Percentiles rank a stretch among this genome's conserved stretches.
phyloP scores from a whole-genome alignment of 2,113 vertebrate species.

The Oostethus manadensis region DNA sequence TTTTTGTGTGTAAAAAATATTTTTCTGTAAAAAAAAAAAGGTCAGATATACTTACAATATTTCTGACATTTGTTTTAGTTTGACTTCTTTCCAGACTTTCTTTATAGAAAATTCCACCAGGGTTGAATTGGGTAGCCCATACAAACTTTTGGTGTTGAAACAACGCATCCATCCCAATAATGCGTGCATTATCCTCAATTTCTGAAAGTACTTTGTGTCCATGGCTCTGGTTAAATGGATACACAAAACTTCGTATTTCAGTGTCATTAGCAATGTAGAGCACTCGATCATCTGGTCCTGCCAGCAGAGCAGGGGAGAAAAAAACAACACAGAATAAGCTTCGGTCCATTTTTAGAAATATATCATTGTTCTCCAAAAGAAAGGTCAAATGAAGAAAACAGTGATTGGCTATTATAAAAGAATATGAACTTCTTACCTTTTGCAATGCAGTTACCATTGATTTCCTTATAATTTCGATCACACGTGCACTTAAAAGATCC shows the following conservation, averaged over 20 bases:
- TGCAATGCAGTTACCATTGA: conserved; percentile 82
- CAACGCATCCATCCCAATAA: conserved; percentile 94
- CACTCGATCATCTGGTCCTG: conserved; percentile 98
- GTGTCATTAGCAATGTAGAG: conserved; percentile 99
- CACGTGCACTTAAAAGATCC: conserved; percentile 94
- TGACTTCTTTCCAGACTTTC: conserved; percentile 82
- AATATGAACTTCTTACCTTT: conserved; percentile 79
- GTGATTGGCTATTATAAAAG: not conserved
- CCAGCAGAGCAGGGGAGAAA: conserved; percentile 57
- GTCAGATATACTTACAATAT: conserved; percentile 85
- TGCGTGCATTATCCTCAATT: conserved; percentile 94
- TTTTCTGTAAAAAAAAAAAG: not conserved
- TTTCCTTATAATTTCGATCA: conserved; percentile 87
- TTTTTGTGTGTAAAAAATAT: too few species aligned
- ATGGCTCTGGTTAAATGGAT: conserved; percentile 96
- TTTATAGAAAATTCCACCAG: conserved; percentile 96
- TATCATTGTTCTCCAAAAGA: conserved; percentile 35
- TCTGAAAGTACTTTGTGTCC: conserved; percentile 90
- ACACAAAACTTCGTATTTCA: conserved; percentile 98
- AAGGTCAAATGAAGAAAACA: not conserved
- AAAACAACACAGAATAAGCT: conserved; percentile 49
- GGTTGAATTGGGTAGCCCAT: conserved; percentile 98
- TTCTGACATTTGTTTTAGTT: conserved; percentile 82
- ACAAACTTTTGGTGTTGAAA: conserved; percentile 94
- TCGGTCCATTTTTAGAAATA: conserved; percentile 50